Conservation (phyloP, 2,888 invertebrate species). For the Rutpela maculata region DNA sequence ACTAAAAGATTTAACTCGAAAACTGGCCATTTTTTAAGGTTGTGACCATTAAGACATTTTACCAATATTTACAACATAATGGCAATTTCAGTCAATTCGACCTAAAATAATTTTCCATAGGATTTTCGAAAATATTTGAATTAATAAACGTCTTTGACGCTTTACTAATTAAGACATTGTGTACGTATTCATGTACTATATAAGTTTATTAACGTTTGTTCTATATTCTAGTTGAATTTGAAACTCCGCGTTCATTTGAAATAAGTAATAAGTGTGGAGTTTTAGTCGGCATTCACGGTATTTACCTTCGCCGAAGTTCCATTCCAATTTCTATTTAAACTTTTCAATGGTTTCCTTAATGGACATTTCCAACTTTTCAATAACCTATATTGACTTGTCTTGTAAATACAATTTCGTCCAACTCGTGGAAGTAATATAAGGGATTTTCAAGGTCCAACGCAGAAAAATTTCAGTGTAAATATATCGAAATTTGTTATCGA, state of each 20-base stretch:
- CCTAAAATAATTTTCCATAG: no score
- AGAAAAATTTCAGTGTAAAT: slow-evolving; percentile 10
- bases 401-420: slow-evolving; percentile 33
- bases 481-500: slow-evolving; percentile 22
- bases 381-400: slow-evolving; percentile 34
- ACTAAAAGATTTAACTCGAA: no score
- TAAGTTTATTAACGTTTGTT: not conserved
- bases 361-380: slow-evolving; percentile 36
- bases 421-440: slow-evolving; percentile 33
- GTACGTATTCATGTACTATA: not conserved
- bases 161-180: no score
- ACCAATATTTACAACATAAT: no score
- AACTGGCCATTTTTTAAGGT: no score
- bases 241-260: not conserved
- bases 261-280: not conserved
- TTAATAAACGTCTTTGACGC: no score
- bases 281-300: slow-evolving; percentile 1
- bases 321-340: slow-evolving; percentile 31
- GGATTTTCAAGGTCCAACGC: slow-evolving; percentile 22
- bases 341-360: slow-evolving; percentile 35
- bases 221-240: not conserved
- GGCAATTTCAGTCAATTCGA: no score
- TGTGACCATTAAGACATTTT: no score
- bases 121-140: no score
- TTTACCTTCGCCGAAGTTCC: slow-evolving; percentile 21